phyloP scores from a whole-genome alignment of 1,140 invertebrate genomes.

The Stenopsyche tienmushanensis region DNA sequence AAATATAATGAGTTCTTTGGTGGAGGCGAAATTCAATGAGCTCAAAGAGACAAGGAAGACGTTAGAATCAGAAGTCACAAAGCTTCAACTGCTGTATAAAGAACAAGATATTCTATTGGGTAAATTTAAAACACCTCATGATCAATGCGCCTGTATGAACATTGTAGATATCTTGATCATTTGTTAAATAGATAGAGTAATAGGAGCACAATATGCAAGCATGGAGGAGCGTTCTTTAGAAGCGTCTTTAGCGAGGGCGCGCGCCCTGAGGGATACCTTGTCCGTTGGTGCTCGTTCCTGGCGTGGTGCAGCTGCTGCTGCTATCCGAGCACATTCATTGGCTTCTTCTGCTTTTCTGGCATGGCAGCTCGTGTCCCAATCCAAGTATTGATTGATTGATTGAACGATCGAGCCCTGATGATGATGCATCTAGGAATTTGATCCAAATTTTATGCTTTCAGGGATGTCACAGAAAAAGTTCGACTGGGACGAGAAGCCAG shows the following conservation, averaged over 20 bases:
- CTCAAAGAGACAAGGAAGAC: conserved; percentile 14
- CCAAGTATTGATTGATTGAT: too few species aligned
- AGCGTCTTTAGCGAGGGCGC: conserved; percentile 20
- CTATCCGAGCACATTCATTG: conserved; percentile 24
- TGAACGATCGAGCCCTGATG: too few species aligned
- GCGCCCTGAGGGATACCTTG: conserved; percentile 38
- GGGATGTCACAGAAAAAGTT: conserved; percentile 15
- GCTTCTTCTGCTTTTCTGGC: conserved; percentile 31
- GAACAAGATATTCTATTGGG: conserved; percentile 36
- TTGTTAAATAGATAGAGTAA: conserved; percentile 36
- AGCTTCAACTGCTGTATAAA: conserved; percentile 30
- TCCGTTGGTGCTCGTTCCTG: conserved; percentile 28
- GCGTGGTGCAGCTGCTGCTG: conserved; percentile 17
- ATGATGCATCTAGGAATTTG: too few species aligned
- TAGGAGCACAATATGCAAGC: conserved; percentile 34
- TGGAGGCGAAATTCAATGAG: conserved; percentile 26
- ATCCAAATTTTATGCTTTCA: conserved; percentile 7
- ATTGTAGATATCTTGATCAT: too few species aligned
- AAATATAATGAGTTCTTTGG: conserved; percentile 11
- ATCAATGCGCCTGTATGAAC: too few species aligned
- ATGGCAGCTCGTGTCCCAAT: conserved; percentile 36
- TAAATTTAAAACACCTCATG: neutral
- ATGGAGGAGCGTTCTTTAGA: conserved; percentile 31
- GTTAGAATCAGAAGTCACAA: conserved; percentile 24
- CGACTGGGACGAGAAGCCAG: conserved; percentile 24